A percentile compares a stretch with the other conserved stretches of the same genome.
Evolutionary conservation across 1,140 invertebrate species (phyloP).

Genomic region (Ganaspis sp.): DNA sequence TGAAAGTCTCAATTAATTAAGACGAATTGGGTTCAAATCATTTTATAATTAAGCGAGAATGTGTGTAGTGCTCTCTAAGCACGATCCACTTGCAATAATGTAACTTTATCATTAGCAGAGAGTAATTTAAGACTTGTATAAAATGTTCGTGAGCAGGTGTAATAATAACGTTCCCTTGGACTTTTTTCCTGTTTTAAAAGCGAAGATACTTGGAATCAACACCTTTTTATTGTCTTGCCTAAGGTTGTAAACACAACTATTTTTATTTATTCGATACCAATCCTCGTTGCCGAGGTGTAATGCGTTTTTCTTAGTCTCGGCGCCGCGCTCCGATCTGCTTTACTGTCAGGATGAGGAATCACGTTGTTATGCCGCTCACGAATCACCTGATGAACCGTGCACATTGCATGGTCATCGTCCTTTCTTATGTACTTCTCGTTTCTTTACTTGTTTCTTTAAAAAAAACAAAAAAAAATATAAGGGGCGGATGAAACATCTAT

Average conservation of each 20-base stretch:
- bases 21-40: slow-evolving; percentile 8
- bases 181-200: neutral
- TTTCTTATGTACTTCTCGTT: neutral
- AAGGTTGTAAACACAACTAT: slow-evolving; percentile 30
- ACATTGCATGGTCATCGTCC: slow-evolving; percentile 14
- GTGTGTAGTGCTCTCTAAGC: neutral
- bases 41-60: slow-evolving; percentile 14
- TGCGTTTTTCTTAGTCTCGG: slow-evolving; percentile 17
- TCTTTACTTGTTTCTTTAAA: neutral
- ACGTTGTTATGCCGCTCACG: slow-evolving; percentile 29
- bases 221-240: slow-evolving; percentile 19
- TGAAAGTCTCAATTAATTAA: slow-evolving; percentile 14
- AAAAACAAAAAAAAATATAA: neutral
- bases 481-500: neutral
- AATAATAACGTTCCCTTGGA: neutral
- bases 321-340: slow-evolving; percentile 17
- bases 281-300: slow-evolving; percentile 12
- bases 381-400: slow-evolving; percentile 26
- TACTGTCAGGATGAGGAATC: slow-evolving; percentile 23
- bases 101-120: neutral
- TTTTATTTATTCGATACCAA: slow-evolving; percentile 29
- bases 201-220: slow-evolving; percentile 18
- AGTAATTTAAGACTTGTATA: slow-evolving; percentile 2
- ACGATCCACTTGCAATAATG: neutral
- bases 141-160: slow-evolving; percentile 12